A percentile compares a stretch with the other conserved stretches of the same genome.
Evolutionary conservation across 1,140 invertebrate genomes (phyloP).

Genomic region (Heliconius himera): DNA sequence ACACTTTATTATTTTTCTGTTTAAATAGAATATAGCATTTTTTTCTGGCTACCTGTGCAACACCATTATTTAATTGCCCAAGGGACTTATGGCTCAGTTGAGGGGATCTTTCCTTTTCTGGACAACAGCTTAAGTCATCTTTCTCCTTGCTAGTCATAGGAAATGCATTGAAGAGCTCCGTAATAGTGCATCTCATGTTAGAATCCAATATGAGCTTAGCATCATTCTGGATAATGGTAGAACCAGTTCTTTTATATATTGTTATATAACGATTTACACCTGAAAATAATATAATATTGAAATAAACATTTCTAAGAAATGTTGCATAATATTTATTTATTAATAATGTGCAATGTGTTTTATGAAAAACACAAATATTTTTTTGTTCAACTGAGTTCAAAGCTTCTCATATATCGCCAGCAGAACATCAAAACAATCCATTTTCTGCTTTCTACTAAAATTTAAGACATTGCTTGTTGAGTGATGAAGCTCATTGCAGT

Average conservation of each 20-base stretch:
- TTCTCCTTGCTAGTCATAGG: constrained; percentile 88
- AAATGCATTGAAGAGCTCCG: constrained; percentile 83
- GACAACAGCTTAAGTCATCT: constrained; percentile 72
- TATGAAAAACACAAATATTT: too few species aligned
- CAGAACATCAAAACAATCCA: too few species aligned
- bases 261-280: constrained; percentile 87
- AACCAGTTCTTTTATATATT: constrained; percentile 88
- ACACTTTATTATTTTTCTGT: not conserved
- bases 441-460: too few species aligned
- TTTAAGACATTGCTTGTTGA: too few species aligned
- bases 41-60: constrained; percentile 56
- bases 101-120: constrained; percentile 71
- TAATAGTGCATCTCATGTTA: constrained; percentile 83
- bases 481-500: too few species aligned
- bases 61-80: constrained; percentile 72
- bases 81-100: constrained; percentile 67
- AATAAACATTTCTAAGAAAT: not conserved
- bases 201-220: constrained; percentile 86
- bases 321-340: too few species aligned
- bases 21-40: not conserved
- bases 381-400: too few species aligned
- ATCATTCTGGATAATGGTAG: constrained; percentile 86
- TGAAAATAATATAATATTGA: constrained; percentile 54
- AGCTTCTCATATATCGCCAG: too few species aligned
- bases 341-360: too few species aligned